Percentiles rank a stretch among this genome's conserved stretches.
These are phyloP conservation scores for Neopipo cinnamomea DNA, from an alignment of 2,113 vertebrate genomes.

Conservation along the genomic window DNA sequence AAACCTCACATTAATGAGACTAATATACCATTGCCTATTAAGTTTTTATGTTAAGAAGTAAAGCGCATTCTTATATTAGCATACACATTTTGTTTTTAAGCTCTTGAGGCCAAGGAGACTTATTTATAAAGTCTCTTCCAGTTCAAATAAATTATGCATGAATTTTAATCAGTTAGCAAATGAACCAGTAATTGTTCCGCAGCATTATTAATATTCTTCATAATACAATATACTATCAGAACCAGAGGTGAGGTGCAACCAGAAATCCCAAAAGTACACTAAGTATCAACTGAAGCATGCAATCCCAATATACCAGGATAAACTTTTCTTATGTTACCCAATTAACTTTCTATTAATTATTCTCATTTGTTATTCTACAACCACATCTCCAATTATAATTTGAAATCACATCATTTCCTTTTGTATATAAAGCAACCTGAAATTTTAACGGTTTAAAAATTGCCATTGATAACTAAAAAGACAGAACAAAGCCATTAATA, in stretches of 20 bases:
- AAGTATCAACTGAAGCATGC: slow-evolving; percentile 70
- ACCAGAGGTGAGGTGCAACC: slow-evolving; percentile 63
- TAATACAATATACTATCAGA: slow-evolving; percentile 74
- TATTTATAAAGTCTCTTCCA: slow-evolving; percentile 76
- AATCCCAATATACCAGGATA: slow-evolving; percentile 68
- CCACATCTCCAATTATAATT: slow-evolving; percentile 54
- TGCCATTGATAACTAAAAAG: not conserved
- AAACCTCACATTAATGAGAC: slow-evolving; percentile 60
- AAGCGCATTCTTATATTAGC: slow-evolving; percentile 69
- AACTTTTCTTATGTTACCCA: slow-evolving; percentile 70
- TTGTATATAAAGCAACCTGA: slow-evolving; percentile 17
- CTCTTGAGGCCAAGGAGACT: slow-evolving; percentile 71
- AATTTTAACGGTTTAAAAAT: not conserved
- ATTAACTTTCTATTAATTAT: slow-evolving; percentile 78
- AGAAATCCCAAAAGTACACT: slow-evolving; percentile 70
- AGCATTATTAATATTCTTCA: slow-evolving; percentile 80
- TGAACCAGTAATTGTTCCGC: slow-evolving; percentile 80
- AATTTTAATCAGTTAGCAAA: slow-evolving; percentile 82
- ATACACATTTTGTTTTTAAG: slow-evolving; percentile 69
- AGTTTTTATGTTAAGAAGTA: slow-evolving; percentile 64
- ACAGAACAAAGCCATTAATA: not conserved
- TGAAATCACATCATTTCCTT: slow-evolving; percentile 49
- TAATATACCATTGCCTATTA: slow-evolving; percentile 61
- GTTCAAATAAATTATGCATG: slow-evolving; percentile 81
- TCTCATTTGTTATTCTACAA: slow-evolving; percentile 68